Evolutionary conservation across 1,140 invertebrate species (phyloP).

Genomic region (Lanistes nyassanus): DNA sequence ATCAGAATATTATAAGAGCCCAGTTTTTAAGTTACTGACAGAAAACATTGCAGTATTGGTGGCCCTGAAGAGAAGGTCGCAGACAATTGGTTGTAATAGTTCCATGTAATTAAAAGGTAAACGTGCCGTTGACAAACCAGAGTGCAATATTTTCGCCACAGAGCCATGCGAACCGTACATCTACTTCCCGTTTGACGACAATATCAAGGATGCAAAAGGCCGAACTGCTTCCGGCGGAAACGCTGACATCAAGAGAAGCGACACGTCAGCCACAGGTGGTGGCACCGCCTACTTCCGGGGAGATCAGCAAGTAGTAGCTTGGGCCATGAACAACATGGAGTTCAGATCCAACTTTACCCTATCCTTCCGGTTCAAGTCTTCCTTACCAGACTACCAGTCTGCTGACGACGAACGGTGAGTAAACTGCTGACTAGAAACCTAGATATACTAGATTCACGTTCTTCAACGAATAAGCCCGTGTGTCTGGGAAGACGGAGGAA

Average conservation of each 20-base stretch:
- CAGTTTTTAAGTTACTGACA: too few species aligned
- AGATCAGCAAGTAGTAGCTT: constrained; percentile 25
- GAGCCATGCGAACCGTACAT: constrained; percentile 32
- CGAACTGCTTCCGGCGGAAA: constrained; percentile 27
- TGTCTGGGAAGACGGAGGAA: too few species aligned
- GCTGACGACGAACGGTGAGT: not conserved
- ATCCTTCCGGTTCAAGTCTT: constrained; percentile 32
- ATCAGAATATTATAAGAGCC: too few species aligned
- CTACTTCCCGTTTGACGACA: constrained; percentile 34
- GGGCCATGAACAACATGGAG: constrained; percentile 38
- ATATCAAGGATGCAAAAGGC: constrained; percentile 24
- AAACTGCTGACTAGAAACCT: not conserved
- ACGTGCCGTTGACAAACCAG: too few species aligned
- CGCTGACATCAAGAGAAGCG: constrained; percentile 16
- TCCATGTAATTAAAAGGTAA: too few species aligned
- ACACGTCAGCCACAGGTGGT: constrained; percentile 8
- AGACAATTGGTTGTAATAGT: too few species aligned
- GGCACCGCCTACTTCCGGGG: constrained; percentile 30
- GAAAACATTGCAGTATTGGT: too few species aligned
- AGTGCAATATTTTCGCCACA: not conserved
- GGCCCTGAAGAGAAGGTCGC: too few species aligned
- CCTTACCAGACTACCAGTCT: not conserved
- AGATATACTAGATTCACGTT: too few species aligned
- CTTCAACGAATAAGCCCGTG: too few species aligned
- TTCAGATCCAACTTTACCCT: constrained; percentile 38